A percentile compares a stretch with the other conserved stretches of the same genome.
Conservation (phyloP, 2,888 invertebrate genomes). For the Ctena decussata region DNA sequence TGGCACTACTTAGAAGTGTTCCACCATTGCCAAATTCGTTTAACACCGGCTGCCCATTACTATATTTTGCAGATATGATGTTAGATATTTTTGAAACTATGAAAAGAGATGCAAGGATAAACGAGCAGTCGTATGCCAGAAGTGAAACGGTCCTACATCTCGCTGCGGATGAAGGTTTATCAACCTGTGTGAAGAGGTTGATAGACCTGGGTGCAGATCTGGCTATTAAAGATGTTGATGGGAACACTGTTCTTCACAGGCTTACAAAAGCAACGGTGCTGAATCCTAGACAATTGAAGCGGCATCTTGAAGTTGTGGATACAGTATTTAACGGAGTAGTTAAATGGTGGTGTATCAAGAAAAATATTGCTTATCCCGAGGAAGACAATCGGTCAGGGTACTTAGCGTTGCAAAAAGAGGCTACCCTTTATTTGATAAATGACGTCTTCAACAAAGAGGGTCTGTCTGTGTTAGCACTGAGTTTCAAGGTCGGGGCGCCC, state of each 20-base stretch:
- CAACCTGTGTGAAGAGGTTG: constrained; percentile 60
- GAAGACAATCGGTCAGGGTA: constrained; percentile 70
- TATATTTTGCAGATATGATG: constrained; percentile 66
- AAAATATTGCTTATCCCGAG: constrained; percentile 72
- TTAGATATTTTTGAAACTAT: constrained; percentile 80
- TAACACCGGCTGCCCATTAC: no score
- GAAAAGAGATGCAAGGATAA: constrained; percentile 79
- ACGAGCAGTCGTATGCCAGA: constrained; percentile 71
- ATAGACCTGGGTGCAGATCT: constrained; percentile 72
- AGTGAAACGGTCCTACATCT: constrained; percentile 76
- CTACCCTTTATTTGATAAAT: constrained; percentile 75
- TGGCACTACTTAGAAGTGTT: no score
- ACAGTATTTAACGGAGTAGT: constrained; percentile 67
- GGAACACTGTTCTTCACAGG: constrained; percentile 82
- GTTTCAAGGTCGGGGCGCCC: constrained; percentile 76
- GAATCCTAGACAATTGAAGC: constrained; percentile 45
- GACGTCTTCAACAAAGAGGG: constrained; percentile 76
- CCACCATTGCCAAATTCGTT: no score
- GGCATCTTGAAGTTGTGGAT: constrained; percentile 72
- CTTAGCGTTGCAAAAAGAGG: constrained; percentile 59
- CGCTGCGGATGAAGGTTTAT: constrained; percentile 72
- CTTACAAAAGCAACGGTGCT: constrained; percentile 69
- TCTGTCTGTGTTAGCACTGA: constrained; percentile 77
- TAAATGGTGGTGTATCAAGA: constrained; percentile 81
- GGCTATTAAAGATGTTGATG: constrained; percentile 70